Evolutionary conservation across 2,113 vertebrate species (phyloP).

Genomic region (Larimichthys polyactis): DNA sequence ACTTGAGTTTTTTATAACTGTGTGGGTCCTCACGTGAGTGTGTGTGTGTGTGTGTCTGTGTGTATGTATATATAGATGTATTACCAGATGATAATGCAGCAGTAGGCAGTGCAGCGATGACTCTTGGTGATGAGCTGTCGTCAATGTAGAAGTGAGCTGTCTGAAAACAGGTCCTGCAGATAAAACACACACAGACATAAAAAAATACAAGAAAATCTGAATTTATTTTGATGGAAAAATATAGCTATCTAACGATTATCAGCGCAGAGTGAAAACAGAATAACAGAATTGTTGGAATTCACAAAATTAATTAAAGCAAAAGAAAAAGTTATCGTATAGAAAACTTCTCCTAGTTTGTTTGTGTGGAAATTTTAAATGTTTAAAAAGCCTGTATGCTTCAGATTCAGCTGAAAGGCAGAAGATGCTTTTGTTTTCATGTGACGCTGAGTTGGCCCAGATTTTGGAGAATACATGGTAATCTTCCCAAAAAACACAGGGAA

Average conservation of each 20-base stretch:
- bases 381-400: not conserved
- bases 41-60: not conserved
- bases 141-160: constrained; percentile 98
- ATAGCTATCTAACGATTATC: not conserved
- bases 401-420: not conserved
- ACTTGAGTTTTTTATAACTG: too few relatives aligned
- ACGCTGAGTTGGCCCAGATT: constrained; percentile 49
- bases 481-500: constrained; percentile 62
- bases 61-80: constrained; percentile 20
- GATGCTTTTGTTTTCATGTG: constrained; percentile 55
- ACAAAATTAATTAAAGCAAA: not conserved
- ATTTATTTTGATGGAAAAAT: not conserved
- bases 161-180: constrained; percentile 94
- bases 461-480: constrained; percentile 56
- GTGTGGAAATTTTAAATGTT: not conserved
- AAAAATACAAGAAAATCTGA: not conserved
- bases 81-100: constrained; percentile 54
- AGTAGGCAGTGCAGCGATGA: constrained; percentile 86
- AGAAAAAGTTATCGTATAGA: not conserved
- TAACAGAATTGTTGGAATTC: not conserved
- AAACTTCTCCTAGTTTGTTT: not conserved
- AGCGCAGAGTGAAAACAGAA: not conserved
- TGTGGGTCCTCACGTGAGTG: too few relatives aligned
- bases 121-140: constrained; percentile 91
- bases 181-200: constrained; percentile 31